phyloP scores from a whole-genome alignment of 2,888 invertebrate genomes.

The Nymphalis c-album region DNA sequence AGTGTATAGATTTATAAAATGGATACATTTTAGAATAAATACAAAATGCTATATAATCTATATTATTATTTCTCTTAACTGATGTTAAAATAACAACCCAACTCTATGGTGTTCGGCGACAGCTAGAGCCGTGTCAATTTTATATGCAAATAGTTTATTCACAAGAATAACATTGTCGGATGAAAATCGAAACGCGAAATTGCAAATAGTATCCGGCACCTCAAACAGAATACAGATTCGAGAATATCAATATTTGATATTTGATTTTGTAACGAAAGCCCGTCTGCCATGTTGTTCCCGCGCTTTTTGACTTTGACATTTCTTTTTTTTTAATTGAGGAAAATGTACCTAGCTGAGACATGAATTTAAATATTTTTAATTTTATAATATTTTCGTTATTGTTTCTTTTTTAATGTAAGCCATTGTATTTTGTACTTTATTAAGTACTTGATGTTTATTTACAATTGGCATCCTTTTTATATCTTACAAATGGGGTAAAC shows the following conservation, averaged over 20 bases:
- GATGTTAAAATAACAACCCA: neutral
- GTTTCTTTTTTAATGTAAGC: too few relatives aligned
- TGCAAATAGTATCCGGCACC: slow-evolving; percentile 75
- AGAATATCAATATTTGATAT: slow-evolving; percentile 80
- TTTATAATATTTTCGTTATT: neutral
- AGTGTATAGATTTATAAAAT: too few relatives aligned
- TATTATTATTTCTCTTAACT: neutral
- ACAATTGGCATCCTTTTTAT: too few relatives aligned
- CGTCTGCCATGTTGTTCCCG: slow-evolving; percentile 48
- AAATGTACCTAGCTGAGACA: neutral
- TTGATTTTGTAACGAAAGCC: slow-evolving; percentile 75
- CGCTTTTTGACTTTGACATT: slow-evolving; percentile 42
- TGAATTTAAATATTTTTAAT: slow-evolving; percentile 1
- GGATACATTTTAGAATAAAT: neutral
- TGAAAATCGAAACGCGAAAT: slow-evolving; percentile 61
- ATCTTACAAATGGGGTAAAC: too few relatives aligned
- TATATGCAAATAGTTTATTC: slow-evolving; percentile 47
- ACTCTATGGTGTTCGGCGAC: slow-evolving; percentile 18
- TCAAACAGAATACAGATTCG: slow-evolving; percentile 77
- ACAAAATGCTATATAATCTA: neutral
- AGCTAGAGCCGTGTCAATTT: slow-evolving; percentile 36
- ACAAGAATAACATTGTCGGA: slow-evolving; percentile 50
- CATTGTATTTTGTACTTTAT: too few relatives aligned
- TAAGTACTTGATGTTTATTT: too few relatives aligned
- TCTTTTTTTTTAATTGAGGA: slow-evolving; percentile 20